Base-by-base conservation (phyloP, 2,113 vertebrate genomes). In the Larimichthys crocea region DNA sequence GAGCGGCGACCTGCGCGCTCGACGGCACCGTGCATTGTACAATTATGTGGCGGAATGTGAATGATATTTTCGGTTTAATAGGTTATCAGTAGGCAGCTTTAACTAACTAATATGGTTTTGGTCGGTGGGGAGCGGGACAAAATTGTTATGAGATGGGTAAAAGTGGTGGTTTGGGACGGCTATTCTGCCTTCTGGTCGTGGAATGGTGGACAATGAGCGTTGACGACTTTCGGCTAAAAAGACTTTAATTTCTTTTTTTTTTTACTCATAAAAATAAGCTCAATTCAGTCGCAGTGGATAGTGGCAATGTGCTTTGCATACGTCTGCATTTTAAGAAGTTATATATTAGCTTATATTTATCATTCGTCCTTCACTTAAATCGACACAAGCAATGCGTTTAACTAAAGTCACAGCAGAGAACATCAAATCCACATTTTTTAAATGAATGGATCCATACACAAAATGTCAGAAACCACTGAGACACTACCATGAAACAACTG, bases 281-380 rank as follows among this genome's bases (percentile, higher is more conserved):
- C 42, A 83, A 82, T 17, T 76, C 24, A 46, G 48, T 65, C 64
- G 81, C 74, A 84, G 76, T 88, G 83, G 79, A 80, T 84, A 70
- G 84, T 89, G 89, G 63, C 55, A 82, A 87, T 50, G 94, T 94
- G 94, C 93, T 95, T 94, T 88, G 89, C 86, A 68, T 89, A 92
- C 93, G 81, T 91, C 35, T 69, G 79, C 64, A 53, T 55, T 60
- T 60, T 5, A n/a, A 53, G 9, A 20, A 55, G 50, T 4, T 20
- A 57, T 49, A 40, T 61, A 20, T 86, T 60, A 74, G 19, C 70
- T 68, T 15, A 74, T 10, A 24, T 48, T 46, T 42, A 68, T n/a
- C 5, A 52, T 44, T 46, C 26, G 16, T 40, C 48, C 15, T 12
- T 52, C 29, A 20, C 12, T 44, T 3, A 26, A 22, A 48, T 9